Percentiles rank a stretch among this genome's conserved stretches.
phyloP scores from a whole-genome alignment of 2,797 vertebrate species.

The Fistularia commersonii region DNA sequence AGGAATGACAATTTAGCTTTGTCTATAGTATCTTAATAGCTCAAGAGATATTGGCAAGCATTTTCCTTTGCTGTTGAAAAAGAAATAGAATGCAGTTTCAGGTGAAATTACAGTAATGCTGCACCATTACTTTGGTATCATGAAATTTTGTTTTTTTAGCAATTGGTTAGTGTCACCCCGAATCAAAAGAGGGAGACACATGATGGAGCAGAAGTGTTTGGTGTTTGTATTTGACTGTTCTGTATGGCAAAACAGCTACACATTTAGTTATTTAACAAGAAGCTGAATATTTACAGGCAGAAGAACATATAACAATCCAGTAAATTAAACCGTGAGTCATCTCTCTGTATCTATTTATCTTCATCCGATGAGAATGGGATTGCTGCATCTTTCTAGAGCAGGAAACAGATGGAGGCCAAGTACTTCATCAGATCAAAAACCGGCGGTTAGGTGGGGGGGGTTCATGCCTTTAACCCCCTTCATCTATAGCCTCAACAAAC shows the following conservation, averaged over 20 bases:
- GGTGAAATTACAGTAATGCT: too few relatives aligned
- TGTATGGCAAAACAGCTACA: constrained; percentile 2
- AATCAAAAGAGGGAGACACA: too few relatives aligned
- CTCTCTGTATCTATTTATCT: constrained; percentile 48
- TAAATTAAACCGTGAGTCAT: constrained; percentile 43
- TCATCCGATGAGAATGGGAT: constrained; percentile 34
- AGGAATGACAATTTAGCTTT: too few relatives aligned
- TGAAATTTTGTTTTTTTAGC: too few relatives aligned
- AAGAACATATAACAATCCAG: constrained; percentile 50
- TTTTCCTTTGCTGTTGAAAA: too few relatives aligned
- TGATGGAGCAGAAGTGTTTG: too few relatives aligned
- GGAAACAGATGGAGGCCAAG: constrained; percentile 63
- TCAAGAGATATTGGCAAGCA: too few relatives aligned
- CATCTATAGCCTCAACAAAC: constrained; percentile 12
- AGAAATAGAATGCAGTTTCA: too few relatives aligned
- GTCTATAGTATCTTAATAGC: too few relatives aligned
- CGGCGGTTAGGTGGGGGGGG: constrained; percentile 5
- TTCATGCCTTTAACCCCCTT: constrained; percentile 16
- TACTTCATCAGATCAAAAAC: constrained; percentile 50
- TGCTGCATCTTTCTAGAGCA: constrained; percentile 27
- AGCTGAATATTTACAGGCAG: constrained; percentile 41
- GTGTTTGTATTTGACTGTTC: too few relatives aligned
- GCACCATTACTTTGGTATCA: too few relatives aligned
- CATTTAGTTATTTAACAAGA: constrained; percentile 28
- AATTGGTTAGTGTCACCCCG: too few relatives aligned